Base-by-base conservation (phyloP, 2,888 invertebrate species). In the Tenthredo amoena region DNA sequence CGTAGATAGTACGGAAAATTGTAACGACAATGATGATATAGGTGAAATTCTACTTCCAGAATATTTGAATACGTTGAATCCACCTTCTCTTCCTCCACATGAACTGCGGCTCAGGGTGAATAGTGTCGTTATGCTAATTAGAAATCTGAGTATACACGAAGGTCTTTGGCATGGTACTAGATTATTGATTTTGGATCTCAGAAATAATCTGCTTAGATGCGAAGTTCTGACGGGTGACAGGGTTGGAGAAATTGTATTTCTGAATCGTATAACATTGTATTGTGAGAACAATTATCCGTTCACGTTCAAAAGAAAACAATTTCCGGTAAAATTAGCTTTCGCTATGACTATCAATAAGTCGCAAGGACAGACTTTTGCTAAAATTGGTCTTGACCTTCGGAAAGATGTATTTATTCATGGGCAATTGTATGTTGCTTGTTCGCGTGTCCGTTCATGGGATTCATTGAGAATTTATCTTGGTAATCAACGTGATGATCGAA, bases 311-410 rank as follows among this genome's bases (percentile, higher is more conserved):
- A 85, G 88, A 40, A 15, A 89, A 9, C 91, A 91, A 85, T 91
- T 91, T 87, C 90, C 90, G 7, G 86, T 91, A 74, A 85, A 89
- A 82, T 83, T 91, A 31, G 89, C 89, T 58, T 91, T 90, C 87
- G 91, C 91, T 37, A 91, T 91, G 89, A 87, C 91, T n/a, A 92
- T 92, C 83, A 92, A 92, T 88, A 92, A 92, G 85, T 90, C 91
- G 84, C 92, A 92, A 90, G 91, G 92, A 21, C 92, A 93, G 89
- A 89, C 91, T 84, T 87, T 92, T 88, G 86, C 87, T 47, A 87
- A 90, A 87, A 89, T 90, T 87, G 92, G 91, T 79, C 85, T 93
- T 86, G 87, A 92, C 90, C 88, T 50, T 50, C 18, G 50, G 2
- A 18, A 87, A 84, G 87, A 88, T 85, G 90, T 91, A 87, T 92